Evolutionary conservation across 2,888 invertebrate genomes (phyloP).

Genomic region (Andrena trimmerana): DNA sequence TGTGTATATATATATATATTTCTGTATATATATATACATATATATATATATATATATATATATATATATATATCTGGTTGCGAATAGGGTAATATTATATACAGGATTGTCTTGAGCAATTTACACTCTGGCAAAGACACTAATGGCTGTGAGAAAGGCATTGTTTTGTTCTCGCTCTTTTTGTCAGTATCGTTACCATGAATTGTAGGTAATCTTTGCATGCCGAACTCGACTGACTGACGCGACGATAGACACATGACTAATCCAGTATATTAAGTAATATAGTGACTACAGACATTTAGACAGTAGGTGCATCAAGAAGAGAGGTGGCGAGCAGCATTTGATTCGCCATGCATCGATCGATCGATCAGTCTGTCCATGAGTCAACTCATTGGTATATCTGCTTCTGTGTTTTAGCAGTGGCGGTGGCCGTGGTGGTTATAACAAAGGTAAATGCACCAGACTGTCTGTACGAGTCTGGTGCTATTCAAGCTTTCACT

Average conservation of each 20-base stretch:
- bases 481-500: constrained; percentile 90
- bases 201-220: constrained; percentile 60
- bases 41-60: neutral
- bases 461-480: constrained; percentile 89
- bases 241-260: constrained; percentile 54
- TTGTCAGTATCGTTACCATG: constrained; percentile 31
- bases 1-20: neutral
- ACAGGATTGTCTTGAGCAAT: constrained; percentile 40
- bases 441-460: constrained; percentile 98
- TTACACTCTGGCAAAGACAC: constrained; percentile 34
- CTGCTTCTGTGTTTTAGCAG: constrained; percentile 95
- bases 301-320: constrained; percentile 87
- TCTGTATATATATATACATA: neutral
- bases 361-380: constrained; percentile 86
- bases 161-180: constrained; percentile 44
- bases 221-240: constrained; percentile 69
- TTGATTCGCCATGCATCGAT: constrained; percentile 87
- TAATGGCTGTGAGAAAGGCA: constrained; percentile 29
- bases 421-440: constrained; percentile 98
- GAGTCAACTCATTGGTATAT: constrained; percentile 90
- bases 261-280: constrained; percentile 67
- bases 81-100: constrained; percentile 37
- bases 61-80: constrained; percentile 3
- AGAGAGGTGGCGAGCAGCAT: constrained; percentile 87
- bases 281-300: constrained; percentile 85